A percentile compares a stretch with the other conserved stretches of the same genome.
Evolutionary conservation across 2,888 invertebrate genomes (phyloP).

Genomic region (Apamea sordens): DNA sequence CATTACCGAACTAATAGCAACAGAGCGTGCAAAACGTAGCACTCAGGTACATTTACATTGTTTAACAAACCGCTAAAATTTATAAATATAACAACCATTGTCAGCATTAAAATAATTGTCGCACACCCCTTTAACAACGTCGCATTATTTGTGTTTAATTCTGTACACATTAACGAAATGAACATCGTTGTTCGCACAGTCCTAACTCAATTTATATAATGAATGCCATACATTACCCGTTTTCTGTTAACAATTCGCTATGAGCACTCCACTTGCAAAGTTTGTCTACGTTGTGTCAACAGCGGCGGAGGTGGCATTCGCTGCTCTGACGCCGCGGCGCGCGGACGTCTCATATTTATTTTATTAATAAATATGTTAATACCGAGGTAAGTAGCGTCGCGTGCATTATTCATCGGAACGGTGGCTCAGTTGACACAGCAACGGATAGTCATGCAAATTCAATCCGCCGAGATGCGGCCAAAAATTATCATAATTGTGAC

Average conservation of each 20-base stretch:
- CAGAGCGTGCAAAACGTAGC: constrained; percentile 15
- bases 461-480: constrained; percentile 88
- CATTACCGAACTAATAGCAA: constrained; percentile 39
- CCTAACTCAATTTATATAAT: constrained; percentile 89
- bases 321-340: constrained; percentile 69
- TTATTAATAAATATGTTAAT: constrained; percentile 91
- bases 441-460: constrained; percentile 90
- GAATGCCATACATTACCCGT: constrained; percentile 88
- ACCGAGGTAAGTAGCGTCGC: constrained; percentile 86
- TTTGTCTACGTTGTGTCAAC: constrained; percentile 84
- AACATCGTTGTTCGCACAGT: constrained; percentile 81
- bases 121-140: constrained; percentile 64
- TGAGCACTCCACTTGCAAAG: constrained; percentile 79
- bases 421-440: constrained; percentile 89
- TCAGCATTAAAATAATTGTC: constrained; percentile 69
- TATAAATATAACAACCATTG: constrained; percentile 63
- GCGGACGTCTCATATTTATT: constrained; percentile 89
- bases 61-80: constrained; percentile 63
- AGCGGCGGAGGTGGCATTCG: constrained; percentile 75
- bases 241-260: constrained; percentile 85
- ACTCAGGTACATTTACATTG: constrained; percentile 50
- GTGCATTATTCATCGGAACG: constrained; percentile 89
- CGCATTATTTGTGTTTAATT: constrained; percentile 84
- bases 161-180: constrained; percentile 87
- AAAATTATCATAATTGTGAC: constrained; percentile 90